Evolutionary conservation across 1,140 invertebrate species (phyloP), one percentile per base, ranked within the genome.

Genomic region (Panagrolaimus sp.): DNA sequence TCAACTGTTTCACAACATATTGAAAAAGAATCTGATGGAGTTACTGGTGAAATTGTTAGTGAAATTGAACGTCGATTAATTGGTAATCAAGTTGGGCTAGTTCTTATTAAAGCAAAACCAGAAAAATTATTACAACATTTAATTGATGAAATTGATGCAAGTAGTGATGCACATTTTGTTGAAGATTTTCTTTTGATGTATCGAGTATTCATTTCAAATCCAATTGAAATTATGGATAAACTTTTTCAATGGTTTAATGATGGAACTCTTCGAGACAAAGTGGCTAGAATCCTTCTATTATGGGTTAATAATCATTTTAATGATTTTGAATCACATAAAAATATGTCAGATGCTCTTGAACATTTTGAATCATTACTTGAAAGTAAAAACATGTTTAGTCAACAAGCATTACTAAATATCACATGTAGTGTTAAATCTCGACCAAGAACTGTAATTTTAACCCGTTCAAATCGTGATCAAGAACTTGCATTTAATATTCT

Each of bases 291-390:
- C 0, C 91, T 98, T 0, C 85, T 98, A 2, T 80, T 97, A 0
- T 99, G 96, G 96, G 94, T 98, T 16, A 98, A 97, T 83, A 98
- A 97, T 84, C 95, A 98, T 86, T 98, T 98, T 81, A 96, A 93
- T 27, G 96, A 98, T 83, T 99, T 98, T 86, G 96, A 99, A 85
- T 93, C 89, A 7, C 91, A 95, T 86, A 89, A 91, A 38, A 88
- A 89, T 44, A 95, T 98, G 92, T 95, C 95, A 89, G 92, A 93
- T 73, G 95, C 96, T 82, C 84, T 98, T 53, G 93, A 97, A 84
- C 89, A 89, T 63, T 98, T 98, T 86, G 93, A 98, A 85, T 70
- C 78, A 16, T 69, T 77, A 45, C 85, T 96, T 63, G 91, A 93
- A 78, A 85, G 87, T 70, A 90, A 92, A 76, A 91, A 91, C 78